Evolutionary conservation across 2,113 vertebrate species (phyloP).

Genomic region (Microtus richardsoni): DNA sequence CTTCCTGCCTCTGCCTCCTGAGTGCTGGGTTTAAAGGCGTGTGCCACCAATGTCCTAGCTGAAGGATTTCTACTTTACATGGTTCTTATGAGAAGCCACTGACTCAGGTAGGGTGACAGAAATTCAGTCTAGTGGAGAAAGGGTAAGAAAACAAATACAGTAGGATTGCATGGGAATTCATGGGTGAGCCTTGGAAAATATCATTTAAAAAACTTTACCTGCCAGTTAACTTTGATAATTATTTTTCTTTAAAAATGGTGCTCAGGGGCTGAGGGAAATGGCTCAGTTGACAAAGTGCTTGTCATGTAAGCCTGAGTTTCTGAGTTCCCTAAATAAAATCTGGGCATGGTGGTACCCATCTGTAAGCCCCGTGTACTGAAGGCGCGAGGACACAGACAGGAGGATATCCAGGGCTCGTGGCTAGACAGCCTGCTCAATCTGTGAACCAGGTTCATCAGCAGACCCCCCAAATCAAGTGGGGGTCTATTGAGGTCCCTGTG

Average conservation of each 20-base stretch:
- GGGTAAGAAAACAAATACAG: neutral
- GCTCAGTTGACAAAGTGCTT: neutral
- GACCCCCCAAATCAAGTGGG: neutral
- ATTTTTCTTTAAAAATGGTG: neutral
- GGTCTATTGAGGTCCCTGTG: too few species aligned
- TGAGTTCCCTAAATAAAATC: neutral
- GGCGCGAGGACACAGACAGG: neutral
- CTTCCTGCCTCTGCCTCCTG: neutral
- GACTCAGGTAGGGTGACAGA: neutral
- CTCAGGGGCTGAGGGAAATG: neutral
- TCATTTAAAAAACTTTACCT: neutral
- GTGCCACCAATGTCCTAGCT: neutral
- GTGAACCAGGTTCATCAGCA: neutral
- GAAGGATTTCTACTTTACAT: neutral
- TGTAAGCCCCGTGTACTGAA: neutral
- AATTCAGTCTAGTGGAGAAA: neutral
- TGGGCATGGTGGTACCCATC: too few species aligned
- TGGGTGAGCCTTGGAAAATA: neutral
- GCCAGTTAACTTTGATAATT: constrained; percentile 13
- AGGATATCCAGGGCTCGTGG: neutral
- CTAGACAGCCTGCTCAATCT: neutral
- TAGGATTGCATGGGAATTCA: neutral
- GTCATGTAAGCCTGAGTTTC: neutral
- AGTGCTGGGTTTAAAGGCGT: neutral
- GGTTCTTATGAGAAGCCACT: neutral